Evolutionary conservation across 1,140 invertebrate species (phyloP).

Genomic region (Proales similis): DNA sequence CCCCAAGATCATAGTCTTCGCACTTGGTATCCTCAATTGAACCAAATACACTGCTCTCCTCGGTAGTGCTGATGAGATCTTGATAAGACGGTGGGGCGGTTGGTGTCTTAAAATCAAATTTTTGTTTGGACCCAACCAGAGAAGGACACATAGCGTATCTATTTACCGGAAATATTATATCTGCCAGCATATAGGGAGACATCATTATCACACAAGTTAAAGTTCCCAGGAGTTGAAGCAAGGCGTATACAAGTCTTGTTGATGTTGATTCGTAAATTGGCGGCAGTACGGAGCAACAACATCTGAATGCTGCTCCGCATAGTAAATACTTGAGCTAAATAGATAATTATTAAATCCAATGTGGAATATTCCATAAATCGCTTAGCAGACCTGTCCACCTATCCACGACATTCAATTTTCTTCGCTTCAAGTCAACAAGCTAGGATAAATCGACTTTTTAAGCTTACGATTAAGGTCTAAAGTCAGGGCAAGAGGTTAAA

Average conservation of each 20-base stretch:
- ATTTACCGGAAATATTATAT: conserved; percentile 40
- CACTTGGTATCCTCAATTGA: too few species aligned
- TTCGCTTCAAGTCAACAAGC: too few species aligned
- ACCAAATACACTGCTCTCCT: too few species aligned
- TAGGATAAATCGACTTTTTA: too few species aligned
- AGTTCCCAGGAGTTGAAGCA: conserved; percentile 50
- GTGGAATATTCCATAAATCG: too few species aligned
- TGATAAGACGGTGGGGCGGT: too few species aligned
- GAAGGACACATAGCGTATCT: not conserved
- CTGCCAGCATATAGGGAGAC: conserved; percentile 47
- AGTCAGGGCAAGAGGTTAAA: too few species aligned
- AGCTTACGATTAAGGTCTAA: too few species aligned
- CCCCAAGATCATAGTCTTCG: conserved; percentile 10
- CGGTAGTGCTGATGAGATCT: too few species aligned
- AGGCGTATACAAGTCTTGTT: conserved; percentile 54
- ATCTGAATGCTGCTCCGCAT: conserved; percentile 28
- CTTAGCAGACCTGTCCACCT: too few species aligned
- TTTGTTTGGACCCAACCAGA: not conserved
- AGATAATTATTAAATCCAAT: too few species aligned
- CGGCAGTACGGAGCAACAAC: conserved; percentile 51
- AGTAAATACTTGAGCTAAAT: conserved; percentile 14
- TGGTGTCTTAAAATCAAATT: not conserved
- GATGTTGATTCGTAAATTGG: conserved; percentile 54
- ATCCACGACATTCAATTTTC: too few species aligned
- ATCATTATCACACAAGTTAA: conserved; percentile 54